Evolutionary conservation across 2,888 invertebrate genomes (phyloP).

Genomic region (Morpho achilles): DNA sequence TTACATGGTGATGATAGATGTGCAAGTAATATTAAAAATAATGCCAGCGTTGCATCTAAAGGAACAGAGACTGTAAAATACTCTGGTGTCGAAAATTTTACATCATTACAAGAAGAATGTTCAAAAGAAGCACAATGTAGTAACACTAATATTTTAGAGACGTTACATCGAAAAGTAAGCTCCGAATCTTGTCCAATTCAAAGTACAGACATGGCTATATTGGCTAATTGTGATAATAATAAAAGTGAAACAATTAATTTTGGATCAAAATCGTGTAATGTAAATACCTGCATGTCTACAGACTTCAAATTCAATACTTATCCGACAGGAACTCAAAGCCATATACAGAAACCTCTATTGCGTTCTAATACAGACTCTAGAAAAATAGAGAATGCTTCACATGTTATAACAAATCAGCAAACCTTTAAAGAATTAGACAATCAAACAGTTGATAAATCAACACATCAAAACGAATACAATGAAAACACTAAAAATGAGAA

Average conservation of each 20-base stretch:
- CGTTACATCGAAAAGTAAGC: constrained; percentile 15
- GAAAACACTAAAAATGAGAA: background rate
- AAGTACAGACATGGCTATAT: constrained; percentile 8
- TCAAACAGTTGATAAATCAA: constrained; percentile 13
- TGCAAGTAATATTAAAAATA: constrained; percentile 10
- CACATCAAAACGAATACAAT: constrained; percentile 2
- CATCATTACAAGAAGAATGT: constrained; percentile 47
- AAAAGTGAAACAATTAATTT: constrained; percentile 5
- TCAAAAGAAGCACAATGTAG: constrained; percentile 51
- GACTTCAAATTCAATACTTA: constrained; percentile 41
- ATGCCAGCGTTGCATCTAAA: constrained; percentile 21
- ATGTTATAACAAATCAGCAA: constrained; percentile 19
- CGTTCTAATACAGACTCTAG: constrained; percentile 49
- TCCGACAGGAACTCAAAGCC: constrained; percentile 40
- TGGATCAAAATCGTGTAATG: constrained; percentile 2
- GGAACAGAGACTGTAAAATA: constrained; percentile 40
- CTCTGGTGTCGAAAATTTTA: constrained; percentile 39
- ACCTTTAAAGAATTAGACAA: constrained; percentile 19
- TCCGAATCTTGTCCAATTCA: background rate
- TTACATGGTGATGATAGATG: constrained; percentile 1
- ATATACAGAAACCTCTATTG: constrained; percentile 40
- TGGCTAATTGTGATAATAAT: constrained; percentile 23
- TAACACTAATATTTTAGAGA: constrained; percentile 30
- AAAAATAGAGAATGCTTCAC: constrained; percentile 31
- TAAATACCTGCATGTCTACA: constrained; percentile 27